phyloP scores from a whole-genome alignment of 2,888 invertebrate species.

The Drosophila paracracens region DNA sequence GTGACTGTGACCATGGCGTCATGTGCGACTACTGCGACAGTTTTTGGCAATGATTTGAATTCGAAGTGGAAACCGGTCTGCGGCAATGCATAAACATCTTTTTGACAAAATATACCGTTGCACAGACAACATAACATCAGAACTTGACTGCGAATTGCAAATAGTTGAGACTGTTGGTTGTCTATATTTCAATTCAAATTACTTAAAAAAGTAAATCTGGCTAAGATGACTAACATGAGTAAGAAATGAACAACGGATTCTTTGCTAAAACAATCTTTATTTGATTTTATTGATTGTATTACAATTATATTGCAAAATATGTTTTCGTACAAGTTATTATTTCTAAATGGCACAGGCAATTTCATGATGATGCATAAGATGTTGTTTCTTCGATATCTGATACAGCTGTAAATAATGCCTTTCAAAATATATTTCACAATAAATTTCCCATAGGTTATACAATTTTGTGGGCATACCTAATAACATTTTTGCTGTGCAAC shows the following conservation, averaged over 20 bases:
- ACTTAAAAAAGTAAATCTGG: background rate
- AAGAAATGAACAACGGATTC: no score
- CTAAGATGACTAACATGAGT: background rate
- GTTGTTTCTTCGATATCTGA: background rate
- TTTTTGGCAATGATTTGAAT: conserved; percentile 32
- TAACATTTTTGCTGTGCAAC: conserved; percentile 8
- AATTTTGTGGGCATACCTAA: background rate
- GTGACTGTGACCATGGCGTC: conserved; percentile 47
- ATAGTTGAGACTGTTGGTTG: background rate
- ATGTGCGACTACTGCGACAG: conserved; percentile 46
- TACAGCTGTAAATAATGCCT: background rate
- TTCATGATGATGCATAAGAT: background rate
- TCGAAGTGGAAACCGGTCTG: conserved; percentile 36
- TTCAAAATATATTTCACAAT: background rate
- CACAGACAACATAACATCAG: background rate
- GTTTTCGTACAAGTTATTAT: background rate
- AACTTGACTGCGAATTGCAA: background rate
- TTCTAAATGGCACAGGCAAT: background rate
- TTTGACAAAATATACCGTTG: conserved; percentile 17
- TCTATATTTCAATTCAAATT: background rate
- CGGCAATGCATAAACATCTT: conserved; percentile 35
- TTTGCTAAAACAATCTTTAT: no score
- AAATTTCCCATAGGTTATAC: background rate
- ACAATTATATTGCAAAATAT: no score
- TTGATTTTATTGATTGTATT: no score